phyloP scores from a whole-genome alignment of 2,797 vertebrate species.

The Apogon hyalosoma region DNA sequence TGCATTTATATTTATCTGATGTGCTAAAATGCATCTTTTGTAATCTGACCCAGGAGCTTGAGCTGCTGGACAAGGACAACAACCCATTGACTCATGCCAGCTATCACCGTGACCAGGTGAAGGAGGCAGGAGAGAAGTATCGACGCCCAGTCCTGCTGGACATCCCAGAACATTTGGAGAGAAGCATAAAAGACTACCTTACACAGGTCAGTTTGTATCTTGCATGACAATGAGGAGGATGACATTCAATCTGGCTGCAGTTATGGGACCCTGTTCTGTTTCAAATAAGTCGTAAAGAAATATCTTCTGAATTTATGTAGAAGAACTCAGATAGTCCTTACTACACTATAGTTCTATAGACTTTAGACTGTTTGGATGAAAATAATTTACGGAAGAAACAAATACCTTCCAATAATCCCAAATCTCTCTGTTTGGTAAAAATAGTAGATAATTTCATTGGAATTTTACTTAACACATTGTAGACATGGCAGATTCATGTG shows the following conservation, averaged over 20 bases:
- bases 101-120: conserved; percentile 89
- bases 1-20: neutral
- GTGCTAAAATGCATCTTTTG: neutral
- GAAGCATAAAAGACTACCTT: conserved; percentile 88
- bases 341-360: too few species aligned
- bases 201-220: conserved; percentile 79
- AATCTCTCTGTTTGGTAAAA: too few species aligned
- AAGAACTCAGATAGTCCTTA: too few species aligned
- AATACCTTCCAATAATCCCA: too few species aligned
- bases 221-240: neutral
- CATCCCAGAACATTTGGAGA: conserved; percentile 86
- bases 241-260: neutral
- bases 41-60: conserved; percentile 85
- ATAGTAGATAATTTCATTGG: too few species aligned
- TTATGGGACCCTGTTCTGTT: too few species aligned
- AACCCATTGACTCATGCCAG: conserved; percentile 91
- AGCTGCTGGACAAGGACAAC: conserved; percentile 90
- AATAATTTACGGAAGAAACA: too few species aligned
- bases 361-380: too few species aligned
- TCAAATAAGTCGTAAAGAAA: too few species aligned
- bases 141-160: conserved; percentile 87
- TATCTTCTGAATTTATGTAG: too few species aligned
- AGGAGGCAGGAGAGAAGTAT: conserved; percentile 86
- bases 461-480: too few species aligned
- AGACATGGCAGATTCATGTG: too few species aligned